A percentile compares a stretch with the other conserved stretches of the same genome.
phyloP scores from a whole-genome alignment of 2,888 invertebrate genomes.

The Stramonita haemastoma region DNA sequence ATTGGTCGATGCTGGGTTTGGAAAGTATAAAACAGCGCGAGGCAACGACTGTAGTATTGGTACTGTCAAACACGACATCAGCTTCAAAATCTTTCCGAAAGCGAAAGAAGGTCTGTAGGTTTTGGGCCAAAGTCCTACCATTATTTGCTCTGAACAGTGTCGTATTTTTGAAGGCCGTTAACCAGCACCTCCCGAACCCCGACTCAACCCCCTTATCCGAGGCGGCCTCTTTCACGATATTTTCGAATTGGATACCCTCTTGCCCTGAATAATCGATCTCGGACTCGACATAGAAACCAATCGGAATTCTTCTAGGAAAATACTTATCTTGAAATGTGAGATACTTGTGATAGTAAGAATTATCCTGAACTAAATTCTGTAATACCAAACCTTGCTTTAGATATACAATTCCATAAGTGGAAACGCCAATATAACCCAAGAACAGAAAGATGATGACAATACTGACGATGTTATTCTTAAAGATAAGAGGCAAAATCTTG shows the following conservation, averaged over 20 bases:
- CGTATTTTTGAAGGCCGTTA: conserved; percentile 32
- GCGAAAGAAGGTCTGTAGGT: conserved; percentile 43
- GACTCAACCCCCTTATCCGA: conserved; percentile 33
- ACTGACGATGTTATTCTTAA: background rate
- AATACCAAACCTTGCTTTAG: conserved; percentile 63
- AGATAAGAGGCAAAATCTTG: background rate
- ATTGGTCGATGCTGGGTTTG: conserved; percentile 88
- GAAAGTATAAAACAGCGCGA: conserved; percentile 78
- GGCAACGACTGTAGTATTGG: conserved; percentile 83
- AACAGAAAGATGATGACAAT: conserved; percentile 25
- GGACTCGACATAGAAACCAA: conserved; percentile 37
- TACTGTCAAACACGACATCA: conserved; percentile 52
- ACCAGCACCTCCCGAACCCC: conserved; percentile 46
- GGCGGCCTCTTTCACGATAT: conserved; percentile 29
- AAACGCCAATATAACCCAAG: conserved; percentile 55
- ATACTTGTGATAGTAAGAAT: conserved; percentile 63
- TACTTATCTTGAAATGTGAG: conserved; percentile 45
- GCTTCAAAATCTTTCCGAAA: conserved; percentile 41
- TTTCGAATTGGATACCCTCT: background rate
- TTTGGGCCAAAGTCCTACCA: conserved; percentile 34
- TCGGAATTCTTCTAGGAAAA: conserved; percentile 46
- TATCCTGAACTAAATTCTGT: conserved; percentile 57
- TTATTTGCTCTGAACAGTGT: conserved; percentile 37
- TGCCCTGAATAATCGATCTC: conserved; percentile 10
- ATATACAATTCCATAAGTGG: conserved; percentile 60